Evolutionary conservation across 1,140 invertebrate species (phyloP).

Genomic region (Magallana ariakensis): DNA sequence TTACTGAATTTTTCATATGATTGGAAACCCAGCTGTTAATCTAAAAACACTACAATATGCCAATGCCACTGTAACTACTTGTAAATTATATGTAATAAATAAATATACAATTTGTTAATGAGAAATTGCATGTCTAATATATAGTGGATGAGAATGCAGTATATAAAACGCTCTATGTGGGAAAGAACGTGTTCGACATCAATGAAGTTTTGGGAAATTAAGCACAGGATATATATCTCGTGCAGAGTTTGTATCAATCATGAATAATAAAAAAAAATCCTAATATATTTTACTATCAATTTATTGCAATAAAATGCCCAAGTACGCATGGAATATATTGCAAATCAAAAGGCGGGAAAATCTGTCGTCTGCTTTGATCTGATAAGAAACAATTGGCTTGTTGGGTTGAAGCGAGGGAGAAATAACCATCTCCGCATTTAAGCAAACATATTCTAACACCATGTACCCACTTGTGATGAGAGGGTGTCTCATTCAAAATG

Average conservation of each 20-base stretch:
- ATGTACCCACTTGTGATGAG: slow-evolving; percentile 29
- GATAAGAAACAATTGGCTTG: slow-evolving; percentile 32
- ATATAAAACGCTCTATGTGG: background rate
- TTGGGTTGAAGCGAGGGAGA: slow-evolving; percentile 1
- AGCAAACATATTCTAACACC: slow-evolving; percentile 29
- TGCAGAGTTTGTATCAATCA: background rate
- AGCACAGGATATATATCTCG: background rate
- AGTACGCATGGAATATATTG: slow-evolving; percentile 7
- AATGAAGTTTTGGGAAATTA: background rate
- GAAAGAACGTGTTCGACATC: background rate
- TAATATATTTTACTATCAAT: slow-evolving; percentile 5
- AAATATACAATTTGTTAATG: too few species aligned
- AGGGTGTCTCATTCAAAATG: slow-evolving; percentile 26
- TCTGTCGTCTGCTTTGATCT: slow-evolving; percentile 33
- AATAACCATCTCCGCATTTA: slow-evolving; percentile 31
- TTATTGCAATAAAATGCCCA: slow-evolving; percentile 23
- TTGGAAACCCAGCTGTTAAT: too few species aligned
- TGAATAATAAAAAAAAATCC: background rate
- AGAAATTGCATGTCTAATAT: too few species aligned
- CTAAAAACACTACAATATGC: too few species aligned
- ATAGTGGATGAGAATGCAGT: background rate
- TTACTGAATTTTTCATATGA: background rate
- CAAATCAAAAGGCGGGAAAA: slow-evolving; percentile 38
- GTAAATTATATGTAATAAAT: too few species aligned
- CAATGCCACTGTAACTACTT: too few species aligned